These are phyloP conservation scores for Daubentonia madagascariensis DNA, from an alignment of 2,113 vertebrate genomes.

Conservation along the genomic window DNA sequence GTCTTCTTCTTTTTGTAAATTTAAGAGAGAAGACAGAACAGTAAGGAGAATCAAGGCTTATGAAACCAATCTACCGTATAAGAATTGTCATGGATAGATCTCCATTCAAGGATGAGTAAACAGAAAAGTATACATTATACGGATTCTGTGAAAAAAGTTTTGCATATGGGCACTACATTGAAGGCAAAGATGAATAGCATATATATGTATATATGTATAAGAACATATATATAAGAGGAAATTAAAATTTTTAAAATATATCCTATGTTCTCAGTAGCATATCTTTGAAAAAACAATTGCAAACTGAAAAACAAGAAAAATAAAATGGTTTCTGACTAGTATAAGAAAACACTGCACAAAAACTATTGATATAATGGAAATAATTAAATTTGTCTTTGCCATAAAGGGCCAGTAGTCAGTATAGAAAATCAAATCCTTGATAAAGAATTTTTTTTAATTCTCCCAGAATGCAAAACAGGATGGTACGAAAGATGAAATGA, in stretches of 20 bases:
- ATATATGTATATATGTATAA: not conserved
- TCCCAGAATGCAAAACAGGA: not conserved
- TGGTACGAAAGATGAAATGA: not conserved
- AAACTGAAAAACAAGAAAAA: not conserved
- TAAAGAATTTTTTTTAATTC: not conserved
- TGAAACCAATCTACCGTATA: not conserved
- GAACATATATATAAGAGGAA: not conserved
- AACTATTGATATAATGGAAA: not conserved
- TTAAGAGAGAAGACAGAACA: not conserved
- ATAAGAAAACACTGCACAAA: not conserved
- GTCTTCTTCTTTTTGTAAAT: not conserved
- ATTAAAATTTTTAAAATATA: not conserved
- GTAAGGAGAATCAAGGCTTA: not conserved
- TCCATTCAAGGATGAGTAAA: not conserved
- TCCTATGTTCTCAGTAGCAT: not conserved
- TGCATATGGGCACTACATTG: not conserved
- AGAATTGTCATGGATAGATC: not conserved
- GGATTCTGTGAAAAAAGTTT: not conserved
- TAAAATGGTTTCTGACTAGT: not conserved
- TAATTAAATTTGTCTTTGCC: not conserved
- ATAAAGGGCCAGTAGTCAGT: not conserved
- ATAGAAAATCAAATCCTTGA: not conserved
- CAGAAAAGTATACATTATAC: not conserved
- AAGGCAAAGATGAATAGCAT: not conserved
- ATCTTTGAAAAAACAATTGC: not conserved